phyloP scores from a whole-genome alignment of 2,113 vertebrate species.

The Symphodus melops region DNA sequence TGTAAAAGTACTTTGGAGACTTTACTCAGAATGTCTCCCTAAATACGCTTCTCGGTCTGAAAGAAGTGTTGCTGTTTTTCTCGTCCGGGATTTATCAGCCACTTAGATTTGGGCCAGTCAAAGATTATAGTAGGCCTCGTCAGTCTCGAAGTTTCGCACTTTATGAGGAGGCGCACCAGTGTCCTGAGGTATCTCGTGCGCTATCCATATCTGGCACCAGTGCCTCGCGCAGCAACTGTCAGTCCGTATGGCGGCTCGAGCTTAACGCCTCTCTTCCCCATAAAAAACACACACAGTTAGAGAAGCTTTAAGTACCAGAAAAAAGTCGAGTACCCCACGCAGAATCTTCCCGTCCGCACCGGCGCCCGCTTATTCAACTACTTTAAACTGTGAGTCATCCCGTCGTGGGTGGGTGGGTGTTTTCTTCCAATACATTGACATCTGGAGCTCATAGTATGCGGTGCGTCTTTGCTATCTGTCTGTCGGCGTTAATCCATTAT shows the following conservation, averaged over 20 bases:
- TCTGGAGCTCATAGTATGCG: conserved; percentile 67
- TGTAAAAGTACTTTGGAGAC: neutral
- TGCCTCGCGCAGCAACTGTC: conserved; percentile 52
- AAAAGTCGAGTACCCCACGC: conserved; percentile 51
- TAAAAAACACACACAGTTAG: conserved; percentile 30
- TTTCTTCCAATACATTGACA: conserved; percentile 74
- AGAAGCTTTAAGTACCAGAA: conserved; percentile 59
- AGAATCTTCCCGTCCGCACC: conserved; percentile 73
- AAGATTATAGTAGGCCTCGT: conserved; percentile 1
- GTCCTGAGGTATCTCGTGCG: conserved; percentile 52
- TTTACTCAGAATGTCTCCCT: neutral
- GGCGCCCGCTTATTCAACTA: conserved; percentile 69
- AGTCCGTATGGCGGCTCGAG: conserved; percentile 52
- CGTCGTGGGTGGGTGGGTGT: conserved; percentile 65
- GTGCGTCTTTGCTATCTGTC: conserved; percentile 43
- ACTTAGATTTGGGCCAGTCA: conserved; percentile 8
- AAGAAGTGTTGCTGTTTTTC: no score
- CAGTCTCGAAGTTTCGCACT: conserved; percentile 48
- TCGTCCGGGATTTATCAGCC: neutral
- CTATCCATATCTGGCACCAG: conserved; percentile 68
- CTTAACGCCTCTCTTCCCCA: conserved; percentile 53
- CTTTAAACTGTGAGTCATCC: conserved; percentile 70
- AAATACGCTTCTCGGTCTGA: neutral
- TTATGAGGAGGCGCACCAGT: conserved; percentile 72
- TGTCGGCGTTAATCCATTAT: conserved; percentile 72